phyloP scores from a whole-genome alignment of 92 coral and sea anemone species.

The Anthopleura xanthogrammica region DNA sequence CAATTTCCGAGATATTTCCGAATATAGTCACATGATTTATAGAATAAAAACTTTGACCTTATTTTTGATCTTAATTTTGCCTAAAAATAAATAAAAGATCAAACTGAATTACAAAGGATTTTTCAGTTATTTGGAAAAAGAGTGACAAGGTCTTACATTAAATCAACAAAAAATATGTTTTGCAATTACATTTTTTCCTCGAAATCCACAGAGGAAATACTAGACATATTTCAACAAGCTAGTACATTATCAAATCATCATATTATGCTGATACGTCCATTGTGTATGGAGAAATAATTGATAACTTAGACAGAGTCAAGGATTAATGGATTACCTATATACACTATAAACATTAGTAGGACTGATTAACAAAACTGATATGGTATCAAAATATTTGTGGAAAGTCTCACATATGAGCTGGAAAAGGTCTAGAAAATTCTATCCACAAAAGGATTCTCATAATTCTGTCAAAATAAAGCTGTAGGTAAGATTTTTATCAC shows the following conservation, averaged over 20 bases:
- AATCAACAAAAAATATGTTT: background rate
- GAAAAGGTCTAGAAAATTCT: background rate
- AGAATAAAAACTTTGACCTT: no score
- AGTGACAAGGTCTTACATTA: background rate
- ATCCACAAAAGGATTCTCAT: background rate
- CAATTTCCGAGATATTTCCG: no score
- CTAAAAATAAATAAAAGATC: background rate
- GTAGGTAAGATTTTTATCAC: background rate
- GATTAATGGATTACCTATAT: constrained; percentile 3
- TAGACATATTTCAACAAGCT: background rate
- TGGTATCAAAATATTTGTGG: background rate
- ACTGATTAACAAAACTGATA: background rate
- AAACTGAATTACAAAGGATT: background rate
- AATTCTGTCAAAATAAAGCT: background rate
- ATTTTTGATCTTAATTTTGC: background rate
- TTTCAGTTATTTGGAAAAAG: background rate
- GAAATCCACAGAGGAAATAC: background rate
- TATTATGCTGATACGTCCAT: background rate
- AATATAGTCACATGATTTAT: no score
- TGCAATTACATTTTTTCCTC: background rate
- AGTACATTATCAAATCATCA: background rate
- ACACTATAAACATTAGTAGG: background rate
- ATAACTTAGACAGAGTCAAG: background rate
- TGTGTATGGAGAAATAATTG: background rate
- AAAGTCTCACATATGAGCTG: background rate